Base-by-base conservation (phyloP, 2,113 vertebrate species). In the Syngnathus floridae region DNA sequence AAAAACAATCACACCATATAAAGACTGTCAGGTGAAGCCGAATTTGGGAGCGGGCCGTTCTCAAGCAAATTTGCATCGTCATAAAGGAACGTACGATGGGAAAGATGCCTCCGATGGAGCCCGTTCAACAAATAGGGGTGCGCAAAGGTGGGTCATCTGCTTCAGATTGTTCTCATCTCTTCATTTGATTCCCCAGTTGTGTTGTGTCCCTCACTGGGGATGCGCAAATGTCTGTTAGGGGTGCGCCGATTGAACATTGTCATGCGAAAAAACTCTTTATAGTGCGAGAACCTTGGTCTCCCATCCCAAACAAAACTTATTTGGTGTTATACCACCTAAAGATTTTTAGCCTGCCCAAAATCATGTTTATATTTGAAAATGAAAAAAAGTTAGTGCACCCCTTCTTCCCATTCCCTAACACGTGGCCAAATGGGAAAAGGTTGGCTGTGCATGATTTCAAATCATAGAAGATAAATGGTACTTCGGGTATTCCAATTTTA, bases 1-100 rank as follows among this genome's bases (percentile, higher is more conserved):
- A 64, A 48, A 52, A 62, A 64, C 77, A 60, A 43, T 57, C 79
- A 72, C 75, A 66, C 89, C 26, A 36, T 7, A 35, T 35, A 35
- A 55, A 26, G 54, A 55, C 26, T 31, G 26, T 14, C 26, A 26
- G 80, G 89, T 81, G 82, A 89, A 88, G 87, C 87, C 91, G 81
- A 87, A 90, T 91, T 90, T 31, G 14, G 54, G 54, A 31, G 26
- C 1, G 26, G 54, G 54, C 12, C 5, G 26, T 55, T 55, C 12
- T 55, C 52, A 2, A 55, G 52, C 22, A 55, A 22, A 5, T 55
- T 55, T 55, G 22, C 13, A 6, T 35, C 26, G 21, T 16, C 7
- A 14, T 6, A 35, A 55, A 56, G 35, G 13, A 56, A 56, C 26
- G 54, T 35, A 35, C 11, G 10, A 26, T 26, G 51, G 51, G 51